Evolutionary conservation across 2,888 invertebrate genomes (phyloP), one percentile per base, ranked within the genome.

Genomic region (Ochlodes sylvanus): DNA sequence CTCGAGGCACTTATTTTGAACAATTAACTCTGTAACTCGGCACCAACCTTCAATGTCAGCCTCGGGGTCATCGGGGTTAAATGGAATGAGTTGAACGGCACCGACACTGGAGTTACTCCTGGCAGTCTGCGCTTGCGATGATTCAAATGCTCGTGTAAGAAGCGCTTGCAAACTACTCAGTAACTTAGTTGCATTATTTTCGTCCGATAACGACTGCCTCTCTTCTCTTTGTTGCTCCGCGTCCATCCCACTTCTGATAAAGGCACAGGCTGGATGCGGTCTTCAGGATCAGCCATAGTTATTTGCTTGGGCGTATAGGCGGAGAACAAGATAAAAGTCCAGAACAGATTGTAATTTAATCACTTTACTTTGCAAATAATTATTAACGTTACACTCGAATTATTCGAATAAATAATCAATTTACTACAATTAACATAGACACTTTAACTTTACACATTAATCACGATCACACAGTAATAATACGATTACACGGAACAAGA

Each of bases 31-130:
- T 0, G 66, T 63, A 15, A 74, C 15, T 7, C 57, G 67, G 50
- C 73, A 72, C 72, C 72, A 72, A 58, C 72, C 69, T 63, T 70
- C 73, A 50, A 73, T 69, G 54, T 73, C 73, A 9, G 72, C 68
- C 10, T 72, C 73, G 0, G 34, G 14, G 19, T 64, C 69, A 19
- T 72, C 72, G 1, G 72, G 73, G 38, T 74, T 64, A 38, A 72
- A 74, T 14, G 55, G 57, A 4, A 73, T 10, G 1, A 71, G 63
- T 15, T 70, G 54, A 17, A 63, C 27, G 9, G 56, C 42, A 57
- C 12, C 32, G 5, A 21, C 21, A 21, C 21, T 52, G 21, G 52
- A 21, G 14, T 52, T 21, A 52, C 17, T 52, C 21, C 5, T 41
- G 12, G 38, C 7, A 34, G 41, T 21, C 52, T 52, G 21, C 19